Base-by-base conservation (phyloP, 2,888 invertebrate genomes). In the Drosophila helvetica region DNA sequence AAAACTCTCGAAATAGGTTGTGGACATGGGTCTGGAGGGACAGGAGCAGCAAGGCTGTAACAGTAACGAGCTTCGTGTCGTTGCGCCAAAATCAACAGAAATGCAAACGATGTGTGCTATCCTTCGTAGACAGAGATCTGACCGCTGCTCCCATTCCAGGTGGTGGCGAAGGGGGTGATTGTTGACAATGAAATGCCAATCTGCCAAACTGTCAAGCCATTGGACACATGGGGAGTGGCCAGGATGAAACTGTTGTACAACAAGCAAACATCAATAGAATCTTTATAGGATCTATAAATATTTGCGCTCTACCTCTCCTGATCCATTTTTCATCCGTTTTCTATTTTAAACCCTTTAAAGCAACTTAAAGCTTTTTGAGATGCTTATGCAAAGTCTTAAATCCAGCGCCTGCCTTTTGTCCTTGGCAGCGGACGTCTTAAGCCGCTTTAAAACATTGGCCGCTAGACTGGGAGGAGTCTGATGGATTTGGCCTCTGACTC, bases 51-150 rank as follows among this genome's bases (percentile, higher is more conserved):
- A 7, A 58, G 50, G 30, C 69, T 70, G 67, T 68, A 79, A 82
- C 55, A 80, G 79, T 83, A 83, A 86, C 86, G 75, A 83, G 84
- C 78, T 81, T 75, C 86, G 83, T 83, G 83, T 80, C 83, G 79
- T 86, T 83, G 80, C 66, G 84, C 80, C 84, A 83, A 83, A 83
- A 83, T 83, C 83, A 83, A 83, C 83, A 83, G 73, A 76, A 86
- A 84, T 86, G 86, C 84, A 86, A 83, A 86, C 83, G 86, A 83
- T 83, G 81, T 83, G 83, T 77, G 76, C 61, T 64, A 50, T 58
- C 46, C 71, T 56, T 60, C 22, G 57, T 58, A 61, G 47, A 47
- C 56, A 38, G 47, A 30, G n/a, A 25, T 50, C 61, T 67, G 54
- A 51, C n/a, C 46, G 43, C 66, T 56, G 25, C 64, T 79, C 73